These are phyloP conservation scores for Penaeus monodon DNA, from an alignment of 2,888 invertebrate species.

Conservation along the genomic window DNA sequence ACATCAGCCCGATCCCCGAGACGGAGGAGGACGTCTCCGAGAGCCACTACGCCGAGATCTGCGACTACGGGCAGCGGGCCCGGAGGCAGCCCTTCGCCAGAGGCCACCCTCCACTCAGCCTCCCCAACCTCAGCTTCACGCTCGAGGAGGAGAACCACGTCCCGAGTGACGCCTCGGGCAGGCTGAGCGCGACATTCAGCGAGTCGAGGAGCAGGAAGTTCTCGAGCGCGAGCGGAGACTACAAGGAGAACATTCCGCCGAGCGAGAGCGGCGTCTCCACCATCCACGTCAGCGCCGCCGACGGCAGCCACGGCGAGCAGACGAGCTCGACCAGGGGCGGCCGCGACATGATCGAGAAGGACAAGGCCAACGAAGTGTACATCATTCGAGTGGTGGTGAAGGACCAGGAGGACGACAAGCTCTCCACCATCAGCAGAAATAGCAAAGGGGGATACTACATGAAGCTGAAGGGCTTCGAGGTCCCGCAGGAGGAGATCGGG, in stretches of 20 bases:
- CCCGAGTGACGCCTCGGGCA: no score
- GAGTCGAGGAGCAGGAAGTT: no score
- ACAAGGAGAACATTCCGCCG: not conserved
- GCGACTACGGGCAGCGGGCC: conserved; percentile 40
- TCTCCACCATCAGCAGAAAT: conserved; percentile 49
- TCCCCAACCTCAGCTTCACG: no score
- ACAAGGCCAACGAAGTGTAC: conserved; percentile 48
- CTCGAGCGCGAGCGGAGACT: no score
- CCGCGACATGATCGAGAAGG: conserved; percentile 37
- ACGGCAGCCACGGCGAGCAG: conserved; percentile 7
- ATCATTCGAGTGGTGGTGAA: conserved; percentile 44
- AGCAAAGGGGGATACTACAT: conserved; percentile 55
- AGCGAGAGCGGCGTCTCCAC: conserved; percentile 12
- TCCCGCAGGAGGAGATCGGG: conserved; percentile 47
- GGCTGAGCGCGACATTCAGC: no score
- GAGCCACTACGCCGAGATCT: conserved; percentile 61
- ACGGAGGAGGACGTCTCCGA: conserved; percentile 34
- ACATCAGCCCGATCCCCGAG: conserved; percentile 54
- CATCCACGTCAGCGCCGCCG: conserved; percentile 5
- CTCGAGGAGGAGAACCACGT: no score
- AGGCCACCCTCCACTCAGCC: no score
- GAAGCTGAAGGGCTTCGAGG: conserved; percentile 50
- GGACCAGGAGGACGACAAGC: conserved; percentile 42
- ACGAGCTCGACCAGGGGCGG: not conserved
- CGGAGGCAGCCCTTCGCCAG: not conserved